Base-by-base conservation (phyloP, 2,888 invertebrate species). In the Thecophora atra region DNA sequence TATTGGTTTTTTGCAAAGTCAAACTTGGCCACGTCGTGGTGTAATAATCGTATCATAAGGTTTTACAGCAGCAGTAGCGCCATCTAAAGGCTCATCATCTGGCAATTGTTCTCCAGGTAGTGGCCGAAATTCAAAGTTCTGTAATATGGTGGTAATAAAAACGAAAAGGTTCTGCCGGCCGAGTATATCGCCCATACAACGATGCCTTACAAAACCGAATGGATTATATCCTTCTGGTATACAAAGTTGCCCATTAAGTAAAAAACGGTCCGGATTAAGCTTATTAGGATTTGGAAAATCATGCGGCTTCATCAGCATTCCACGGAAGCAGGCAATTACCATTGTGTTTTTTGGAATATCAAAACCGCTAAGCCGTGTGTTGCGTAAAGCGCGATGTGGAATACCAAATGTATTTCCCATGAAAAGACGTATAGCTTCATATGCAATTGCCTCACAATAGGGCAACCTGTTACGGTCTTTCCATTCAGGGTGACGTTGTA, bases 281-380 rank as follows among this genome's bases (percentile, higher is more conserved):
- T 87, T 83, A 74, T 91, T 89, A 0, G 94, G 92, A 67, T 94
- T 91, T 0, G 90, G 89, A 87, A 91, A 94, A 60, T 89, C 87
- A 0, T 89, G 88, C 8, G 91, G 89, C 77, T 91, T 89, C 90
- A 93, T 91, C 63, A 94, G 85, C 76, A 93, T 89, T 77, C 91
- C 91, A 60, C 92, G 91, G 81, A 92, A 92, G 82, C 94, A 94
- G 64, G 90, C 91, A 8, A 94, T 89, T 1, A 95, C 90, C 91
- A 94, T 93, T 4, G 94, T 92, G 77, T 94, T 91, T 93, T 94
- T 92, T 19, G 94, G 94, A 81, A 95, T 92, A 71, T 88, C 87
- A 81, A 92, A 92, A 64, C 94, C 95, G 78, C 90, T 88, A 0
- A 95, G 86, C 0, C 87, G 88, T 0, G 94, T 94, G 76, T 94